Evolutionary conservation across 2,888 invertebrate genomes (phyloP), one percentile per base, ranked within the genome.

Genomic region (Cosmia trapezina): DNA sequence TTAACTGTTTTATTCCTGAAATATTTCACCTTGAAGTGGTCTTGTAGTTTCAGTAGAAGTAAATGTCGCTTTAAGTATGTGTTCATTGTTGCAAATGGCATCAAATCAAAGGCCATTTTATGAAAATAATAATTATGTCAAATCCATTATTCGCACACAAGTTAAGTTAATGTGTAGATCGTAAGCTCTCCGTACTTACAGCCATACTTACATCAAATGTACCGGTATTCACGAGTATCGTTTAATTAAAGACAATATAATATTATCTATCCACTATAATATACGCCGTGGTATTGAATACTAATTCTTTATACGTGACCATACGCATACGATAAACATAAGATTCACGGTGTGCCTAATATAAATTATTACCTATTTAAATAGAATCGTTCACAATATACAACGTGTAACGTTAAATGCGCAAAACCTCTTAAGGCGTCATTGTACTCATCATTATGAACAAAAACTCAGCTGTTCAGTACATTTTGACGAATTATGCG

Each of bases 321-420:
- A 83, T 80, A 83, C 61, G 54, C 80, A 75, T 81, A 67, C 73
- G 67, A 72, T 75, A 78, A 72, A 78, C 49, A 60, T 83, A 81
- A 81, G 76, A 83, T 84, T 81, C 85, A 87, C 85, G 76, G 84
- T 84, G 87, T 87, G 87, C 87, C 87, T 87, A 85, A 80, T 74
- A 78, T 84, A 80, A 77, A 83, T 78, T 75, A 76, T 76, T 73
- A 6, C 37, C 4, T 37, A 53, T 85, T 83, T 60, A 66, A 79
- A 70, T 76, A 75, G 66, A 78, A 73, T 78, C 69, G 76, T 73
- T 81, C 56, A 59, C 28, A 28, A 28, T n/a, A n/a, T n/a, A n/a
- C n/a, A n/a, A n/a, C n/a, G n/a, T n/a, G n/a, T n/a, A n/a, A n/a
- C n/a, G n/a, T n/a, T n/a, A n/a, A n/a, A n/a, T n/a, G n/a, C n/a